phyloP scores from a whole-genome alignment of 2,888 invertebrate species.

The Linnaemya vulpina region DNA sequence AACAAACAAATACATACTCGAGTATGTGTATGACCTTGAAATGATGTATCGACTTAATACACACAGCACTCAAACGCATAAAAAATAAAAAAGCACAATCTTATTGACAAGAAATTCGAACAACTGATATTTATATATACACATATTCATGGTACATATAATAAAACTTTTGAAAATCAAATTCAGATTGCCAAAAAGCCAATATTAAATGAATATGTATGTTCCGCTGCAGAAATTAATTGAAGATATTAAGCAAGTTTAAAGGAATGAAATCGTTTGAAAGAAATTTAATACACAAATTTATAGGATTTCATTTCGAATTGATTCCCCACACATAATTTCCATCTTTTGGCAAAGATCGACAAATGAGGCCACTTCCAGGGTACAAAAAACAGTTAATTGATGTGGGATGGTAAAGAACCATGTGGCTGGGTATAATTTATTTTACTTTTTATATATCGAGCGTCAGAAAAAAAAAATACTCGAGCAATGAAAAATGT shows the following conservation, averaged over 20 bases:
- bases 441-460: no score
- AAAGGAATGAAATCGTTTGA: conserved; percentile 13
- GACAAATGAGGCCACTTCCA: no score
- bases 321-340: no score
- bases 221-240: background rate
- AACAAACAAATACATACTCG: conserved; percentile 1
- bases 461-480: no score
- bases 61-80: conserved; percentile 16
- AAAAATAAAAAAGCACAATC: conserved; percentile 21
- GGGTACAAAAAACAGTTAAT: no score
- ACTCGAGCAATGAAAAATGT: no score
- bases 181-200: conserved; percentile 25
- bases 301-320: no score
- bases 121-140: conserved; percentile 38
- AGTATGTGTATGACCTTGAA: conserved; percentile 51
- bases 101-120: conserved; percentile 34
- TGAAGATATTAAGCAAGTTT: background rate
- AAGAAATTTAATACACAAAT: no score
- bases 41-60: conserved; percentile 49
- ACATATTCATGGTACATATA: no score
- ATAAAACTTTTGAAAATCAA: background rate
- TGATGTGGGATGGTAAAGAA: no score
- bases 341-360: no score
- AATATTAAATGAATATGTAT: background rate
- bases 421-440: no score